Conservation (phyloP, 2,888 invertebrate genomes). For the Cosmia trapezina region DNA sequence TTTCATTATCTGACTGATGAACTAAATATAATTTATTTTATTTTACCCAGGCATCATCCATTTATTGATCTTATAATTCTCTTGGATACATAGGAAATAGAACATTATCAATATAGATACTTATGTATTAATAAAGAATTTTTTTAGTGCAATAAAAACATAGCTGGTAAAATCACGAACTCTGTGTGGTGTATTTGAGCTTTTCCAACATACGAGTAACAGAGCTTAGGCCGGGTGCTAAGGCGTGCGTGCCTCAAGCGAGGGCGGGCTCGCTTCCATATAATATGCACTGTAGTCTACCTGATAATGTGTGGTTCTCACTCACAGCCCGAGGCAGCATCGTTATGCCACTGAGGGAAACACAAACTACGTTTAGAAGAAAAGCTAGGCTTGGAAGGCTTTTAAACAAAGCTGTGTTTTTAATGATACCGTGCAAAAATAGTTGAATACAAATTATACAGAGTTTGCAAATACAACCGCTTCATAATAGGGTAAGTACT, state of each 20-base stretch:
- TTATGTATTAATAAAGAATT: too few relatives aligned
- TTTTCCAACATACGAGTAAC: neutral
- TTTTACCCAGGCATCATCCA: too few relatives aligned
- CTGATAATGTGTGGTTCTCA: constrained; percentile 19
- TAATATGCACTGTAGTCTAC: constrained; percentile 32
- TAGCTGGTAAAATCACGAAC: neutral
- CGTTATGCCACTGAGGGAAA: constrained; percentile 51
- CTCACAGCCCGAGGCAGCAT: constrained; percentile 43
- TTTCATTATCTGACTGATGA: too few relatives aligned
- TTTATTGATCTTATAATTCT: neutral
- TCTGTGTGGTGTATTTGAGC: neutral
- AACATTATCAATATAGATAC: neutral
- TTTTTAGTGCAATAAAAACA: neutral
- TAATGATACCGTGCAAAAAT: neutral
- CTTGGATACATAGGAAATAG: neutral
- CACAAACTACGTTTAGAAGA: constrained; percentile 14
- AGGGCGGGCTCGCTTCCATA: constrained; percentile 67
- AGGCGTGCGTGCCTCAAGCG: constrained; percentile 69
- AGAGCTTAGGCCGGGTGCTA: constrained; percentile 63
- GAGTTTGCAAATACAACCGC: neutral
- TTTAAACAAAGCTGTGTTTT: neutral
- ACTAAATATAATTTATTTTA: too few relatives aligned
- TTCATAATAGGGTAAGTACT: neutral
- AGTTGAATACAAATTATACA: neutral
- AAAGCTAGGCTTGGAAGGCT: too few relatives aligned